Evolutionary conservation across 2,113 vertebrate species (phyloP), one percentile per base, ranked within the genome.

Genomic region (Piaya cayana): DNA sequence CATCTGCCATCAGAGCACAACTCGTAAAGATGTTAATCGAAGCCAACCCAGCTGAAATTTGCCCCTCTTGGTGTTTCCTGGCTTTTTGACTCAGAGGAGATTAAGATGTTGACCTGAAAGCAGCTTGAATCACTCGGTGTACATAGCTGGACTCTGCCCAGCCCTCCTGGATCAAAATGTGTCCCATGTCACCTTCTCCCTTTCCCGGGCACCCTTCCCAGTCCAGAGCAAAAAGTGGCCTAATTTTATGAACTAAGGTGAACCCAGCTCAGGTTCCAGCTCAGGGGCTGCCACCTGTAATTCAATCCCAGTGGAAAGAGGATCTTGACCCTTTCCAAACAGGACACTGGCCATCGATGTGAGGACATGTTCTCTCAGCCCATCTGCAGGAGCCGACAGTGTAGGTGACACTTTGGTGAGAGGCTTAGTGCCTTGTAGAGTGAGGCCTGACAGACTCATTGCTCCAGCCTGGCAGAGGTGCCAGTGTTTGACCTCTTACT

Each of bases 371-470:
- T 90, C 82, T 89, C 62, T 80, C 75, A 86, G 90, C 52, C 63
- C 49, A 29, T 97, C 97, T 89, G 50, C 92, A 64, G 65, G 82
- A 83, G 70, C 62, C 93, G 95, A 92, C 95, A 97, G 70, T 47
- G 81, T 65, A 96, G 92, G 86, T 86, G 89, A 89, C 79, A 86
- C 85, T 75, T 63, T 17, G 49, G 76, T 36, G 75, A 89, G 47
- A 87, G 47, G 88, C 86, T 94, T 64, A 71, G 82, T 91, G 92
- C 93, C 83, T 95, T 74, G 21, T 55, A 93, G 92, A 96, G 97
- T 94, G 76, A 91, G 96, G 80, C 84, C 96, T 98, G 97, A 97
- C 94, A 96, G 63, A 64, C 93, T 56, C 96, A 92, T 85, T 93
- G 94, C 75, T 55, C 59, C 60, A 93, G 71, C 53, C 63, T 65